Percentiles rank a stretch among this genome's conserved stretches.
These are phyloP conservation scores for Decapterus maruadsi DNA, from an alignment of 2,797 vertebrate genomes.

Conservation along the genomic window DNA sequence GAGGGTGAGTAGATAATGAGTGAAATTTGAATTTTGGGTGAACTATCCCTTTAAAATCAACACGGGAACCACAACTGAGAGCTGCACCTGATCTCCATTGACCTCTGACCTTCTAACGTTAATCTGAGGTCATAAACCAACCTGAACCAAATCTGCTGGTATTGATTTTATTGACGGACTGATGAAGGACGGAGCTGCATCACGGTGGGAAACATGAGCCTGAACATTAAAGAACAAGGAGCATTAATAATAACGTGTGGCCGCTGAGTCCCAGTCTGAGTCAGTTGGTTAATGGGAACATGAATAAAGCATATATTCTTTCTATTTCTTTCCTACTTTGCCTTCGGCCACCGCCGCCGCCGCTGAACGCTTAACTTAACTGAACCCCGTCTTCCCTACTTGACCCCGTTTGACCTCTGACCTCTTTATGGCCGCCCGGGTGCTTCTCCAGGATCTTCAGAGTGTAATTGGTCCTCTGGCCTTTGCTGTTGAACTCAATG, in stretches of 20 bases:
- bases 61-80: not conserved
- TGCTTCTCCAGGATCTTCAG: slow-evolving; percentile 92
- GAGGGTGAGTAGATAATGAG: no score
- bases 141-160: not conserved
- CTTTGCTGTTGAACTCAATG: slow-evolving; percentile 96
- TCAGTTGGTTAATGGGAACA: not conserved
- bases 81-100: slow-evolving; percentile 3
- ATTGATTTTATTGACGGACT: not conserved
- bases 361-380: not conserved
- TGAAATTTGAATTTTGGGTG: no score
- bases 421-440: slow-evolving; percentile 90
- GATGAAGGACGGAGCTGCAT: not conserved
- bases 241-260: not conserved
- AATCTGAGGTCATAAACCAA: slow-evolving; percentile 7
- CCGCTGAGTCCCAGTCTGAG: not conserved
- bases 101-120: slow-evolving; percentile 27
- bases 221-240: not conserved
- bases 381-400: not conserved
- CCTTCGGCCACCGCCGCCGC: not conserved
- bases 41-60: no score
- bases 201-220: not conserved
- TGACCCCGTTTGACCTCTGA: slow-evolving; percentile 70
- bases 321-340: not conserved
- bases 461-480: slow-evolving; percentile 94
- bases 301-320: not conserved